Evolutionary conservation across 1,140 invertebrate genomes (phyloP), one percentile per base, ranked within the genome.

Genomic region (Luehdorfia chinensis): DNA sequence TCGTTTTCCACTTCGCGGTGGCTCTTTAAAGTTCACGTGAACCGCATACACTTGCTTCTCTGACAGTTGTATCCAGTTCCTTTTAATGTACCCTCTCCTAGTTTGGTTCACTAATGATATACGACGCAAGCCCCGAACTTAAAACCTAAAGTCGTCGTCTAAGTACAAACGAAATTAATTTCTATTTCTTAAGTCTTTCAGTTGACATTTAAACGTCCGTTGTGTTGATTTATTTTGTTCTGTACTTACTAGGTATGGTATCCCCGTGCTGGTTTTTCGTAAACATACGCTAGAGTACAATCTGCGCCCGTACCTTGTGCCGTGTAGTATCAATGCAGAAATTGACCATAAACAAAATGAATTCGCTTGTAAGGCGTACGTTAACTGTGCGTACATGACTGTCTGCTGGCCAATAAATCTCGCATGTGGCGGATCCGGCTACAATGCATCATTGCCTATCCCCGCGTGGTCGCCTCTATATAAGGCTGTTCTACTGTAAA

Each of bases 341-440:
- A 53, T 51, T 65, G 50, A 48, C 55, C 57, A 65, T 66, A 71
- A 71, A 65, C 55, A 66, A 69, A 66, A 66, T 71, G 66, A 69
- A 61, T 61, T 54, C 59, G 33, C 56, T 43, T 54, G 50, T 45
- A 56, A 34, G 43, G 45, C 27, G 44, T 59, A 58, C 55, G 32
- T n/a, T n/a, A n/a, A n/a, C n/a, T n/a, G n/a, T n/a, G n/a, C n/a
- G n/a, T n/a, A n/a, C n/a, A n/a, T n/a, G n/a, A n/a, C n/a, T n/a
- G n/a, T n/a, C n/a, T n/a, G n/a, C n/a, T n/a, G n/a, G n/a, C n/a
- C 52, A 32, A 66, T 72, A 64, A 68, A 72, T 72, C 65, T 61
- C 31, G 36, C 27, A 37, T 59, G 48, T 56, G 53, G 44, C 37
- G n/a, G n/a, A n/a, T n/a, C n/a, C 33, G 28, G n/a, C 50, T 37